Evolutionary conservation across 2,888 invertebrate species (phyloP), one percentile per base, ranked within the genome.

Genomic region (Prostheceraeus crozeri): DNA sequence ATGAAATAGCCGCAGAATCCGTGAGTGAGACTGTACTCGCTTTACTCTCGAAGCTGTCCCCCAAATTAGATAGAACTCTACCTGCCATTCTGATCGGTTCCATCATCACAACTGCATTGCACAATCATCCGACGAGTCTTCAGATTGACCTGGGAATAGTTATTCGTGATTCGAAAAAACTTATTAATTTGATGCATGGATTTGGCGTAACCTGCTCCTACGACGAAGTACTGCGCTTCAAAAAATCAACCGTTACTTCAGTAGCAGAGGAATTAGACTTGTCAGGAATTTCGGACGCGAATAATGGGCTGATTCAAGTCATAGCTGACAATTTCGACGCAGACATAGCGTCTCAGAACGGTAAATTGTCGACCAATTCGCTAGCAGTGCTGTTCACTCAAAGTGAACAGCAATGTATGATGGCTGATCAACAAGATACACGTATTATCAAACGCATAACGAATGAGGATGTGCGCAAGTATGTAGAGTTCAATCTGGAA

Each of bases 211-310:
- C 65, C 1, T 65, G 59, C 25, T 48, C 53, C 1, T 66, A 66
- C 61, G 63, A 64, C 60, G 66, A 66, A 57, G 36, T 65, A 8
- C 19, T 56, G 8, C 28, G 64, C 3, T 66, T 66, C 53, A 66
- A 65, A 35, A 30, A 30, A n/a, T 67, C 66, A 1, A 62, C 64
- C 8, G 66, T 64, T 19, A 45, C 28, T 16, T 64, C 59, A 27
- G 57, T 58, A 3, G 51, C 55, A 11, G 10, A 1, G 16, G n/a
- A 59, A 11, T 19, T 31, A 1, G 1, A 11, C 19, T 6, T 28
- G 14, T 11, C 16, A 30, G 54, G 60, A 21, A 36, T 55, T 14
- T 19, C 30, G 23, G 51, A 60, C 48, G 30, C 60, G 6, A 28
- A 23, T n/a, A n/a, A 19, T 53, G 60, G 63, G n/a, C 35, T 64